These are phyloP conservation scores for Hyperoplus lanceolatus DNA, from an alignment of 2,797 vertebrate genomes.

Conservation along the genomic window DNA sequence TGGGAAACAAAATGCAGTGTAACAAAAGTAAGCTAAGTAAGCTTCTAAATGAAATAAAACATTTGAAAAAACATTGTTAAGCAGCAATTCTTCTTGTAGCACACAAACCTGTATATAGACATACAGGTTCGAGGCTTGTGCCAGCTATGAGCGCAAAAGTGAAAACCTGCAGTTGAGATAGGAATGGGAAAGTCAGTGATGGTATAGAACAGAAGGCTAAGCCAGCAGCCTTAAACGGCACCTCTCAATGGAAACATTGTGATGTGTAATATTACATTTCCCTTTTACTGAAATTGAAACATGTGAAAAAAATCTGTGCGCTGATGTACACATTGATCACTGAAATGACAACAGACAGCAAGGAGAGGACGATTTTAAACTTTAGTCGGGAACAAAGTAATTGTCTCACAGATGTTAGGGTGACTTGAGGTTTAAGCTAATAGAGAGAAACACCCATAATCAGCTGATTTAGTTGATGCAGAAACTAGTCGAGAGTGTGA, in stretches of 20 bases:
- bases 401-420: no score
- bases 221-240: not conserved
- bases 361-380: no score
- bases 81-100: no score
- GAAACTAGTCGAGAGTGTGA: no score
- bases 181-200: not conserved
- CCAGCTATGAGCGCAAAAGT: not conserved
- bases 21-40: no score
- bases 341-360: no score
- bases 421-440: no score
- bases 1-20: not conserved
- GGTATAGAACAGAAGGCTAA: conserved; percentile 1
- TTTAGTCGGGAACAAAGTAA: no score
- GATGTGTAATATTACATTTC: conserved; percentile 8
- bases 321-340: no score
- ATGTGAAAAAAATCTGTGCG: conserved; percentile 16
- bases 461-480: no score
- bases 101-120: not conserved
- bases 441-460: no score
- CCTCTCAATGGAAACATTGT: not conserved
- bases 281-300: conserved; percentile 29
- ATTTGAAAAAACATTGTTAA: no score
- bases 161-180: conserved; percentile 22
- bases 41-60: not conserved
- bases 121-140: not conserved